These are phyloP conservation scores for Idaea aversata DNA, from an alignment of 2,888 invertebrate species.

Conservation along the genomic window DNA sequence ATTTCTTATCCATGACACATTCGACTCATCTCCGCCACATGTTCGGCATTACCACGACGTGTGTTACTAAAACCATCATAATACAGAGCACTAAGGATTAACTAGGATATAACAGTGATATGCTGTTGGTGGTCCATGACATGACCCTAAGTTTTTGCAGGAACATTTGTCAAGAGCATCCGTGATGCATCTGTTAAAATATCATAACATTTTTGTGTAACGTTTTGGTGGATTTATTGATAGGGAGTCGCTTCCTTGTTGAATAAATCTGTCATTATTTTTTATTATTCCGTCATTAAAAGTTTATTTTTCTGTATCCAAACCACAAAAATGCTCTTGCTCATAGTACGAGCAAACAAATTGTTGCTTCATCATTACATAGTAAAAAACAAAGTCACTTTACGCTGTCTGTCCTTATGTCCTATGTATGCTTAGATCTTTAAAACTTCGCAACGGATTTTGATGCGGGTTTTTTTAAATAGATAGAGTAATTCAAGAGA, in stretches of 20 bases:
- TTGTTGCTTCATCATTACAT: too few relatives aligned
- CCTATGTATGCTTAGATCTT: too few relatives aligned
- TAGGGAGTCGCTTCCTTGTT: constrained; percentile 14
- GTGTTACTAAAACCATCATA: constrained; percentile 71
- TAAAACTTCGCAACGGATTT: too few relatives aligned
- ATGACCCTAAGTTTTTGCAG: constrained; percentile 58
- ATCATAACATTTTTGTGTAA: constrained; percentile 25
- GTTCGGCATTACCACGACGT: constrained; percentile 59
- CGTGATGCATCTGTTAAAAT: constrained; percentile 55
- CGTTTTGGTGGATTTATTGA: constrained; percentile 18
- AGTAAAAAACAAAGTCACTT: too few relatives aligned
- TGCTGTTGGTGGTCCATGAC: constrained; percentile 68
- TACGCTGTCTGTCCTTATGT: too few relatives aligned
- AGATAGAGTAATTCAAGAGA: too few relatives aligned
- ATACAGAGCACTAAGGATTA: constrained; percentile 70
- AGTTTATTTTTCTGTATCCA: too few relatives aligned
- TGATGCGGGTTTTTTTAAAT: too few relatives aligned
- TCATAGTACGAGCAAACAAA: too few relatives aligned
- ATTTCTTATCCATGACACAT: constrained; percentile 32
- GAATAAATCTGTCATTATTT: constrained; percentile 22
- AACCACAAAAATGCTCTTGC: too few relatives aligned
- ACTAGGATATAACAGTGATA: constrained; percentile 62
- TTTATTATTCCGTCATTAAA: background rate
- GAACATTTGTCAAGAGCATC: constrained; percentile 55
- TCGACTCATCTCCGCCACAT: constrained; percentile 62